Conservation (phyloP, 2,888 invertebrate genomes). For the Pristionchus japonicus region DNA sequence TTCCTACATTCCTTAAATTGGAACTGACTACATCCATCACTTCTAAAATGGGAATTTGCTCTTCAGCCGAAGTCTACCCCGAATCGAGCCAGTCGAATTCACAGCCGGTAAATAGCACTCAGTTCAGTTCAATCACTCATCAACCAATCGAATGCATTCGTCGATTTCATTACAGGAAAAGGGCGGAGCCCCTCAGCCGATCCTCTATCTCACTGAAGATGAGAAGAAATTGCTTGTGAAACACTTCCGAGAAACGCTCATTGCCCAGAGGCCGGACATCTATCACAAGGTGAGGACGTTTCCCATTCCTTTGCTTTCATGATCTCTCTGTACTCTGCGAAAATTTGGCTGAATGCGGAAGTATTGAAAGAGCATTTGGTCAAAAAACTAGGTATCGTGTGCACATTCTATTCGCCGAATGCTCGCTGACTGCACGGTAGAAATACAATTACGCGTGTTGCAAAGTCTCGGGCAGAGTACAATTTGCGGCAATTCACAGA, state of each 20-base stretch:
- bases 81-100: not conserved
- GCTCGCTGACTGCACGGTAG: not conserved
- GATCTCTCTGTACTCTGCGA: no score
- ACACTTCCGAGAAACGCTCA: slow-evolving; percentile 48
- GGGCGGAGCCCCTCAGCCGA: not conserved
- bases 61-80: not conserved
- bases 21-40: no score
- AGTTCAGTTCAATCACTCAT: no score
- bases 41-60: not conserved
- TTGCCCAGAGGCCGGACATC: slow-evolving; percentile 49
- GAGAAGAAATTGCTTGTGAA: slow-evolving; percentile 23
- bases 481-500: not conserved
- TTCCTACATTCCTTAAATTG: no score
- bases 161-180: slow-evolving; percentile 29
- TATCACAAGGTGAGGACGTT: slow-evolving; percentile 47
- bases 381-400: no score
- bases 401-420: no score
- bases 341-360: no score
- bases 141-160: not conserved
- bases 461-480: not conserved
- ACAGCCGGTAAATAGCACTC: not conserved
- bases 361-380: no score
- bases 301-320: no score
- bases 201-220: not conserved
- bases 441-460: not conserved